Evolutionary conservation across 2,888 invertebrate genomes (phyloP).

Genomic region (Ceramica pisi): DNA sequence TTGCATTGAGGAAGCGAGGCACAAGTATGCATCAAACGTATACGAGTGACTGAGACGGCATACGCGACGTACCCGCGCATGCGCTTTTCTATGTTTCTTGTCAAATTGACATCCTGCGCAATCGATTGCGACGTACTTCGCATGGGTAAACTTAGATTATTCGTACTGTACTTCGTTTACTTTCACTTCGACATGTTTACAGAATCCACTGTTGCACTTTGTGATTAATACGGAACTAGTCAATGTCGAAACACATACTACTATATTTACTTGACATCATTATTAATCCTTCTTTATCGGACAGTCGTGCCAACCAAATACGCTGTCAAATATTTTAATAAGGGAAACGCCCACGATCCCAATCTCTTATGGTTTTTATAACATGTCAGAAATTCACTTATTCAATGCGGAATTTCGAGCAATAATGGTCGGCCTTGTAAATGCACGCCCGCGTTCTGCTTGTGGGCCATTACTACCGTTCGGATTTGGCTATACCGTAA

Average conservation of each 20-base stretch:
- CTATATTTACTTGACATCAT: neutral
- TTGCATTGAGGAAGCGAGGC: no score
- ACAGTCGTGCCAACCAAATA: conserved; percentile 23
- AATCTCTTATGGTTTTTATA: conserved; percentile 48
- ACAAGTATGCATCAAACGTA: no score
- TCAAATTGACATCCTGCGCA: no score
- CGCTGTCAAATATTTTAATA: conserved; percentile 39
- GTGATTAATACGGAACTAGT: neutral
- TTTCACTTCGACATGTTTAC: no score
- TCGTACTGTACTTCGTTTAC: no score
- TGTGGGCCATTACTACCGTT: conserved; percentile 46
- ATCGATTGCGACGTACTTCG: no score
- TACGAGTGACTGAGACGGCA: no score
- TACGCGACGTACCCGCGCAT: no score
- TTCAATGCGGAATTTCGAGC: conserved; percentile 61
- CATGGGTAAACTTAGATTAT: no score
- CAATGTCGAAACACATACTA: neutral
- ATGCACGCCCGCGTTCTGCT: conserved; percentile 60
- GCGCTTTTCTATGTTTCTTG: no score
- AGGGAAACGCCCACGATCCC: conserved; percentile 29
- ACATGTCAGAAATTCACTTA: conserved; percentile 58
- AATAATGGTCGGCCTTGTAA: conserved; percentile 62
- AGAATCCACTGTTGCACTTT: no score
- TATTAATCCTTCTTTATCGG: neutral
- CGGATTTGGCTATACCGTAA: conserved; percentile 18